A percentile compares a stretch with the other conserved stretches of the same genome.
Evolutionary conservation across 53 echinoderm and acorn worm genomes (phyloP).

Genomic region (Antedon mediterranea): DNA sequence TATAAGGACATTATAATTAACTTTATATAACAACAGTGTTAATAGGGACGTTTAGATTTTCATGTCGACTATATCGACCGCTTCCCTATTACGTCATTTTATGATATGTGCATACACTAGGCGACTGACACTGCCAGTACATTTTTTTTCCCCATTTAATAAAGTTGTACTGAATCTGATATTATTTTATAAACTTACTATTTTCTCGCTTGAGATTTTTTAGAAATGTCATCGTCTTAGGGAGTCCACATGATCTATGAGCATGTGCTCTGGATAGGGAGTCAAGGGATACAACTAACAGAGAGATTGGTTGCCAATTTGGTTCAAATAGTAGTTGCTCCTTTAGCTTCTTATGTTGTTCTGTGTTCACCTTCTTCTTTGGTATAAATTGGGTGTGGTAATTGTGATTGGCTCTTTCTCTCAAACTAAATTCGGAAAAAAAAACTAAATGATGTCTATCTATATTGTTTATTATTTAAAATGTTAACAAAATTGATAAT

Average conservation of each 20-base stretch:
- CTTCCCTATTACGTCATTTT: no score
- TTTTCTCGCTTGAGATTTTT: slow-evolving; percentile 15
- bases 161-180: no score
- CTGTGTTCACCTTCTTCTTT: slow-evolving; percentile 31
- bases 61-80: no score
- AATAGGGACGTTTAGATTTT: no score
- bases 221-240: slow-evolving; percentile 59
- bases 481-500: no score
- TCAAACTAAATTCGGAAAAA: slow-evolving; percentile 1
- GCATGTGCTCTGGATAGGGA: slow-evolving; percentile 74
- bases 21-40: no score
- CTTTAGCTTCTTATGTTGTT: slow-evolving; percentile 22
- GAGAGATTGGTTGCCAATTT: slow-evolving; percentile 57
- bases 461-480: no score
- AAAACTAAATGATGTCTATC: no score
- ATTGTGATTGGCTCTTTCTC: slow-evolving; percentile 50
- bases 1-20: no score
- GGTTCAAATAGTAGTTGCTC: slow-evolving; percentile 20
- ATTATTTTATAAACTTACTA: neutral
- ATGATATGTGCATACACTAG: no score
- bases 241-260: slow-evolving; percentile 69
- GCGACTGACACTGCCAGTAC: no score
- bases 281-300: slow-evolving; percentile 66
- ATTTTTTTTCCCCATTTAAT: no score
- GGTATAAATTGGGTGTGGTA: slow-evolving; percentile 78